Evolutionary conservation across 2,888 invertebrate species (phyloP).

Genomic region (Euplagia quadripunctaria): DNA sequence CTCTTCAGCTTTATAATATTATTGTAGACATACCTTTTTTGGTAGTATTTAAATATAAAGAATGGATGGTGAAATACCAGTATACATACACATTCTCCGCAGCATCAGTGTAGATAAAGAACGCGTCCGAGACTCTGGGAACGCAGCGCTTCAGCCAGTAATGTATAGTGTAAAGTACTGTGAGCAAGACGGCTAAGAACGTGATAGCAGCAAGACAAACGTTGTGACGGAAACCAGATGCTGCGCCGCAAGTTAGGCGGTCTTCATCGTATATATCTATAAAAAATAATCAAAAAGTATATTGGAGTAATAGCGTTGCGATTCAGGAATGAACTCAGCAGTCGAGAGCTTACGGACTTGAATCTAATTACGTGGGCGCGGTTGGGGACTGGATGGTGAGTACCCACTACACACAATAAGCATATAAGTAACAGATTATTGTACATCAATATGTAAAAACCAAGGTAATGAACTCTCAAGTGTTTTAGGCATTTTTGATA

Average conservation of each 20-base stretch:
- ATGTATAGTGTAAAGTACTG: conserved; percentile 69
- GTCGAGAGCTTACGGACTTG: not conserved
- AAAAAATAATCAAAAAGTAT: conserved; percentile 4
- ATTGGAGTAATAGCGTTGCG: not conserved
- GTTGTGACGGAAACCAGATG: conserved; percentile 61
- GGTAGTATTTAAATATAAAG: too few species aligned
- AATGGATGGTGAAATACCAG: too few species aligned
- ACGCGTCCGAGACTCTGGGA: conserved; percentile 78
- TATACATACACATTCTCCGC: conserved; percentile 74
- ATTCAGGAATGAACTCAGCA: not conserved
- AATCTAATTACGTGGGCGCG: not conserved
- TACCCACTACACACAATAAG: too few species aligned
- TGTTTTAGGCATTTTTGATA: too few species aligned
- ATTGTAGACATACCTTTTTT: too few species aligned
- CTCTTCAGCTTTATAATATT: too few species aligned
- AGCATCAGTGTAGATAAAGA: conserved; percentile 78
- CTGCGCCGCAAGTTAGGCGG: conserved; percentile 67
- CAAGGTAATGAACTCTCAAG: too few species aligned
- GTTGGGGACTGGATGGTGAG: not conserved
- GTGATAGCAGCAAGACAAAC: conserved; percentile 75
- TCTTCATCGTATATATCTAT: conserved; percentile 81
- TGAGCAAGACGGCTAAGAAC: conserved; percentile 71
- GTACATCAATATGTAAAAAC: too few species aligned
- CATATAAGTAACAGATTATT: too few species aligned
- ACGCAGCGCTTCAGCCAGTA: conserved; percentile 81